Evolutionary conservation across 2,113 vertebrate genomes (phyloP).

Genomic region (Hymenochirus boettgeri): DNA sequence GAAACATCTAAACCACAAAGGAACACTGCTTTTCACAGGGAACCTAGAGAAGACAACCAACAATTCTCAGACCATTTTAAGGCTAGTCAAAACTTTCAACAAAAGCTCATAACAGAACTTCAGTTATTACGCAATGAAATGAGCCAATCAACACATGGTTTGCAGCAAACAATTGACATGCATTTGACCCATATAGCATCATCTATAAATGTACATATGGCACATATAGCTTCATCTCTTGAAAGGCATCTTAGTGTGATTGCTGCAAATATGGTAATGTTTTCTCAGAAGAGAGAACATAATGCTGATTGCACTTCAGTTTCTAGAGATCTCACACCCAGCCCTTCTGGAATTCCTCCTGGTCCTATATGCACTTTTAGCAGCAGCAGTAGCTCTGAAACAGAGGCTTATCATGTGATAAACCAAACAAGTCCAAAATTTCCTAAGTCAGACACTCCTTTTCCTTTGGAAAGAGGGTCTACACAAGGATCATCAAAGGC

Average conservation of each 20-base stretch:
- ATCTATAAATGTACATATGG: neutral
- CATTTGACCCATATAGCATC: conserved; percentile 1
- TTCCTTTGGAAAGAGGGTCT: neutral
- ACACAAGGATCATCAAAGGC: neutral
- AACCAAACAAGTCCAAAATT: neutral
- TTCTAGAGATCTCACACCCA: neutral
- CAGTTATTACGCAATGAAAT: neutral
- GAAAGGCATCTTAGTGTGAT: neutral
- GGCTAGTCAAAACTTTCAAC: neutral
- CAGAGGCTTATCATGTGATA: neutral
- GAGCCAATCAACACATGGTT: neutral
- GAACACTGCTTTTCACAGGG: neutral
- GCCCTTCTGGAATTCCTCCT: neutral
- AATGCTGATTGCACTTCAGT: neutral
- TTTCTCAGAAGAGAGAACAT: neutral
- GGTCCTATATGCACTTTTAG: neutral
- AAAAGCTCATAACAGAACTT: neutral
- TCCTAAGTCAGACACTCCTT: neutral
- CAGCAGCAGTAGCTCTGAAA: neutral
- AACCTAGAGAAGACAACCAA: neutral
- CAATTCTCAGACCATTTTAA: neutral
- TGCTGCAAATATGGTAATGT: neutral
- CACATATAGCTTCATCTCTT: neutral
- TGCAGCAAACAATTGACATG: neutral
- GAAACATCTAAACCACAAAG: neutral